Percentiles rank a stretch among this genome's conserved stretches.
phyloP scores from a whole-genome alignment of 2,113 vertebrate species.

The Ictalurus punctatus region DNA sequence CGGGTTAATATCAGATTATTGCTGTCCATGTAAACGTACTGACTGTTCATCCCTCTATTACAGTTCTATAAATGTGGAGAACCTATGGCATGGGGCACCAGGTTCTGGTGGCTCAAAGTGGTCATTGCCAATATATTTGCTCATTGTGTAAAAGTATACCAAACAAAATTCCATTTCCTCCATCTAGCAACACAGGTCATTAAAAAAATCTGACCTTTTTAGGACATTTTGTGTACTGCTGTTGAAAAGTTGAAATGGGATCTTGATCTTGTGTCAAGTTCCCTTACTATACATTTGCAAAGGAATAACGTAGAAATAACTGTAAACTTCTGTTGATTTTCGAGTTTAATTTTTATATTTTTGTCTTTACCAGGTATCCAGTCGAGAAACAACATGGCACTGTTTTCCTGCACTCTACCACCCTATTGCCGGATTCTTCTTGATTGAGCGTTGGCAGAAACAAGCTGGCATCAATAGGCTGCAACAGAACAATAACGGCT shows the following conservation, averaged over 20 bases:
- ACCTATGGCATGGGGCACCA: too few relatives aligned
- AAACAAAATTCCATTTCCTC: background rate
- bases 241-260: background rate
- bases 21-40: too few relatives aligned
- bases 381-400: slow-evolving; percentile 95
- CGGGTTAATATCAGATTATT: too few relatives aligned
- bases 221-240: background rate
- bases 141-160: background rate
- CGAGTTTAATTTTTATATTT: slow-evolving; percentile 19
- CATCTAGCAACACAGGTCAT: background rate
- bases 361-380: slow-evolving; percentile 83
- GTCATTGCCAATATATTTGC: background rate
- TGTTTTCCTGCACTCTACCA: slow-evolving; percentile 97
- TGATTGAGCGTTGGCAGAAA: slow-evolving; percentile 88
- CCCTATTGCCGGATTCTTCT: slow-evolving; percentile 89
- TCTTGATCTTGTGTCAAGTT: background rate
- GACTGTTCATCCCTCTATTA: too few relatives aligned
- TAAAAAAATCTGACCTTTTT: background rate
- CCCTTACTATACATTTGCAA: background rate
- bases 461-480: slow-evolving; percentile 85
- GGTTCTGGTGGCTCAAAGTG: too few relatives aligned
- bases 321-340: background rate
- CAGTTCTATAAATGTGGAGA: too few relatives aligned
- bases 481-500: slow-evolving; percentile 87
- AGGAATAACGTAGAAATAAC: background rate